phyloP scores from a whole-genome alignment of 1,140 invertebrate species.

The Zelostemma sp. region DNA sequence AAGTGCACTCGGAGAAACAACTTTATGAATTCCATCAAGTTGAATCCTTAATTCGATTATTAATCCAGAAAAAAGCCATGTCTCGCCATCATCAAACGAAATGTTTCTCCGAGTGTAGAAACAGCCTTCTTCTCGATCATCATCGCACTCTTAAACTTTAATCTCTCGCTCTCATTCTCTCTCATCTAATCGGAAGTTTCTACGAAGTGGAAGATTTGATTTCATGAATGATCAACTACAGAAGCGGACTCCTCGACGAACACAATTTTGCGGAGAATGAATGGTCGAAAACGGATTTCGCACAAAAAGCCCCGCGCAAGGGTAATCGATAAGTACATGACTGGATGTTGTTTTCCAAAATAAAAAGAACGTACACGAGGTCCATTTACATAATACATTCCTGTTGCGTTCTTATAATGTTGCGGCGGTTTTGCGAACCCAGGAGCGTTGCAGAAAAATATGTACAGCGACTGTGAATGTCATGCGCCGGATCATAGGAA shows the following conservation, averaged over 20 bases:
- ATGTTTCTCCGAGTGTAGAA: too few relatives aligned
- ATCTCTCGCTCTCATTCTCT: constrained; percentile 3
- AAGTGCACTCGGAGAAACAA: too few relatives aligned
- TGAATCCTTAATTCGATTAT: too few relatives aligned
- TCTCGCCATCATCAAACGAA: too few relatives aligned
- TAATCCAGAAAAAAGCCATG: too few relatives aligned
- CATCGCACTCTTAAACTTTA: constrained; percentile 1
- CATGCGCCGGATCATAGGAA: constrained; percentile 28
- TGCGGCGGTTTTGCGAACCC: constrained; percentile 3
- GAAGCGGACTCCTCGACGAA: too few relatives aligned
- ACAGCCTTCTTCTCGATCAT: constrained; percentile 17
- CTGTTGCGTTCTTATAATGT: too few relatives aligned
- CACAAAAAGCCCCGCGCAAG: constrained; percentile 1
- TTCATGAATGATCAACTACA: background rate
- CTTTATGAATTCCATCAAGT: too few relatives aligned
- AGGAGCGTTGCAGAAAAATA: constrained; percentile 27
- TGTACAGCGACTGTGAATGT: constrained; percentile 26
- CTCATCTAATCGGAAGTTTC: constrained; percentile 16
- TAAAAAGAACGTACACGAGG: constrained; percentile 2
- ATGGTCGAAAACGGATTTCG: too few relatives aligned
- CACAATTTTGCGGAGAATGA: too few relatives aligned
- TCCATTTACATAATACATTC: constrained; percentile 11
- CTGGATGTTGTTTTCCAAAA: constrained; percentile 2
- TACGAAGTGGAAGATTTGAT: constrained; percentile 7
- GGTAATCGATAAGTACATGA: constrained; percentile 1